Evolutionary conservation across 2,113 vertebrate genomes (phyloP), one percentile per base, ranked within the genome.

Genomic region (Halcyon senegalensis): DNA sequence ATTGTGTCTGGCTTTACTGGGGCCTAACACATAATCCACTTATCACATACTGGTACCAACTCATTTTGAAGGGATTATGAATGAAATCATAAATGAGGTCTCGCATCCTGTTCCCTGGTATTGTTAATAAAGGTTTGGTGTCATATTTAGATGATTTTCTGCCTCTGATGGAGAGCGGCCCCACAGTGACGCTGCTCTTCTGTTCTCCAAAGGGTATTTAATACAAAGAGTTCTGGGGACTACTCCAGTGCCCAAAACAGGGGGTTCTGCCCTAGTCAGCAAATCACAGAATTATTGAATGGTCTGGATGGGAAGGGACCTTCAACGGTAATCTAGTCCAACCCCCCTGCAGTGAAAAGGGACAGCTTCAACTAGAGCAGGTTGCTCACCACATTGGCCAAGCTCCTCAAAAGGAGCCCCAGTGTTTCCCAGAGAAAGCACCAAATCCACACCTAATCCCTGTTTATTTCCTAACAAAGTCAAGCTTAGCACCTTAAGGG

Each of bases 41-140:
- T 98, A 98, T 98, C 97, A 97, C 98, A 98, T 97, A 97, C 94
- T 97, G 72, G 96, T 98, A 97, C 97, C 97, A 96, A 97, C 97
- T 98, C 97, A 98, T 98, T 98, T 98, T 97, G 97, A 98, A 97
- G 96, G 97, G 98, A 98, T 98, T 98, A 98, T 96, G 96, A 96
- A 97, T 84, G 96, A 98, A 98, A 98, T 98, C 94, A 97, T 96
- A 96, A 96, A 96, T 87, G 96, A 98, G 97, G 95, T 87, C 97
- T 96, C 19, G 43, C 92, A 25, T 97, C 97, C 97, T 88, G 94
- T 96, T 97, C 93, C 89, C 41, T 0, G 1, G 68, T 43, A 76
- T 16, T 8, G 67, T 43, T 96, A 92, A 92, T 92, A 86, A 95
- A 93, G 73, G 55, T 46, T 90, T 78, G 94, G 89, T 48, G n/a